phyloP scores from a whole-genome alignment of 2,797 vertebrate genomes.

The Sebastiscus tertius region DNA sequence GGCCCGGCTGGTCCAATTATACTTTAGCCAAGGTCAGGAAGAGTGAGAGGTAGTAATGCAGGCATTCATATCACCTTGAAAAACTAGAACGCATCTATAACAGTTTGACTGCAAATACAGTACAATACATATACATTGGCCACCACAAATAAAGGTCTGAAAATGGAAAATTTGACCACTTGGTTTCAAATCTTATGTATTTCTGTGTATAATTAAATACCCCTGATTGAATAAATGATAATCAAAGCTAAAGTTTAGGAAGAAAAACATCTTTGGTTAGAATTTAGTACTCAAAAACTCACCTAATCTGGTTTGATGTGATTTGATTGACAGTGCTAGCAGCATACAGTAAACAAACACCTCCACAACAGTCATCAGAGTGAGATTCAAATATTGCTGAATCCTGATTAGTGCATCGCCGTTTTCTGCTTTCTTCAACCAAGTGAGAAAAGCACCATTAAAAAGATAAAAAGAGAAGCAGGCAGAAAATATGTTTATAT shows the following conservation, averaged over 20 bases:
- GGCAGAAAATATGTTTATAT: neutral
- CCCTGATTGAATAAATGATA: neutral
- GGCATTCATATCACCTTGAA: slow-evolving; percentile 53
- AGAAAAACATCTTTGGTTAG: neutral
- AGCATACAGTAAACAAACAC: neutral
- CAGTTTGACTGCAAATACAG: neutral
- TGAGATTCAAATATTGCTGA: neutral
- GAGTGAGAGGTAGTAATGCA: slow-evolving; percentile 38
- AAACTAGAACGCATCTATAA: slow-evolving; percentile 23
- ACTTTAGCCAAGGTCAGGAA: slow-evolving; percentile 52
- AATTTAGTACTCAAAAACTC: neutral
- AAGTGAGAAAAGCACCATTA: neutral
- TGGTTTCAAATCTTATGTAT: neutral
- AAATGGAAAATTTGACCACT: neutral
- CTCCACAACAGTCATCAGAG: neutral
- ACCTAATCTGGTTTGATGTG: neutral
- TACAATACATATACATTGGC: neutral
- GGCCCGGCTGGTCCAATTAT: slow-evolving; percentile 65
- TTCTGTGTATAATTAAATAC: neutral
- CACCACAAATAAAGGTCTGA: neutral
- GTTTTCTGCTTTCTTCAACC: neutral
- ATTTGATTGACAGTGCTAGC: neutral
- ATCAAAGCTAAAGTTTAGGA: neutral
- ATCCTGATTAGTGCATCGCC: neutral
- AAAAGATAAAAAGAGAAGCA: neutral